Evolutionary conservation across 30 jellyfish, hydroid and myxozoan species (phyloP), one percentile per base, ranked within the genome.

Genomic region (Rhopilema esculentum): DNA sequence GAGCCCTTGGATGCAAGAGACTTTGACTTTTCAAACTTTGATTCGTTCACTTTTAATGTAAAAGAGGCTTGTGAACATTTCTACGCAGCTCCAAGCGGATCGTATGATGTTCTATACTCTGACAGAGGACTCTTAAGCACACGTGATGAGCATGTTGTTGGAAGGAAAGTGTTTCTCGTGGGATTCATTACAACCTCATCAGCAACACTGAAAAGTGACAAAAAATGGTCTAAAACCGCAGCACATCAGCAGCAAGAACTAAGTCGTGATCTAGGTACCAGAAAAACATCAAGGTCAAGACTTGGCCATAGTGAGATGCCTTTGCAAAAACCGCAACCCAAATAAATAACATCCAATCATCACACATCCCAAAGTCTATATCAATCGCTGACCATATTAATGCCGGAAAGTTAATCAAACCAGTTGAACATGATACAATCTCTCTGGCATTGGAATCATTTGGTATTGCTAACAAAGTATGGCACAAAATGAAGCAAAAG

Each of bases 51-150:
- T 0, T 23, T 82, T 25, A 28, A 82, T 31, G 29, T 82, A 12
- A 82, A 82, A n/a, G 32, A 26, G 12, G 91, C 91, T 16, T 66
- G 91, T 31, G 91, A 66, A 57, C 19, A 18, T 25, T 82, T 27
- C 63, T 66, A 82, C 49, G 91, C 29, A 27, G 72, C 52, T 16
- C 75, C 83, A 66, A 50, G 22, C 0, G 93, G 93, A 49, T 84
- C 93, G 40, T 86, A 90, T 32, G 90, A 86, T 48, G 88, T 86
- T n/a, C 77, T 86, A 30, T 24, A 18, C n/a, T 30, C 84, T 29
- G 90, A 75, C 63, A 75, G 65, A 64, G 95, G 90, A 16, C 95
- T 84, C 8, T 73, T 84, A n/a, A 73, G 95, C 77, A 23, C 24
- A 64, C 9, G 1, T 17, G 69, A 31, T 18, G 89, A 86, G 61